Evolutionary conservation across 2,797 vertebrate species (phyloP), one percentile per base, ranked within the genome.

Genomic region (Nasua narica): DNA sequence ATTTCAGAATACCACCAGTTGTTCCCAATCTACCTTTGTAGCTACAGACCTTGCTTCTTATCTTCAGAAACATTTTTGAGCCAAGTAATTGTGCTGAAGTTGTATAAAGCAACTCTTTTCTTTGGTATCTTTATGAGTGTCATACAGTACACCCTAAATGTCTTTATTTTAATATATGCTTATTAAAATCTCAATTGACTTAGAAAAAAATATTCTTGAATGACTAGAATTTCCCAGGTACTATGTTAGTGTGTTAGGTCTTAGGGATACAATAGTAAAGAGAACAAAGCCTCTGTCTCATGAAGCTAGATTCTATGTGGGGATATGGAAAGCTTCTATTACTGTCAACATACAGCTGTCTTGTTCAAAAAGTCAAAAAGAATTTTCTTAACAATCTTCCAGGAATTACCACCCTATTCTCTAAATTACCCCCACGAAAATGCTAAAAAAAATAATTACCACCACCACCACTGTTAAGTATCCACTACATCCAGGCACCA

Each of bases 201-300:
- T 82, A 90, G 35, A 86, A 86, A 89, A 89, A 87, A 88, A 23
- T 19, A 92, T 82, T 67, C 89, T 81, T 87, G 18, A 94, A 85
- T n/a, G 14, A 5, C 29, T 86, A 88, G 7, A 92, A 70, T 67
- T 78, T 60, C 29, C n/a, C 43, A 82, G 11, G 9, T 60, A 40
- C 18, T 27, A 46, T 18, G 14, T 16, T 74, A 74, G 70, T 46
- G 77, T 16, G 16, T 88, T 40, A 50, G 32, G 2, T 83, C 6
- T 40, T 81, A 48, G 5, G 32, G 21, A 58, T n/a, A 40, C 0
- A 46, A 1, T 14, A n/a, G 3, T 25, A 93, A 92, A 40, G 3
- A 85, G 81, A 74, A 89, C 3, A 13, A 74, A 62, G n/a, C 11
- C 0, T 27, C 23, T 92, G 29, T 10, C 23, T 95, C 4, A 15